Base-by-base conservation (phyloP, 2,113 vertebrate species). In the Condylura cristata region DNA sequence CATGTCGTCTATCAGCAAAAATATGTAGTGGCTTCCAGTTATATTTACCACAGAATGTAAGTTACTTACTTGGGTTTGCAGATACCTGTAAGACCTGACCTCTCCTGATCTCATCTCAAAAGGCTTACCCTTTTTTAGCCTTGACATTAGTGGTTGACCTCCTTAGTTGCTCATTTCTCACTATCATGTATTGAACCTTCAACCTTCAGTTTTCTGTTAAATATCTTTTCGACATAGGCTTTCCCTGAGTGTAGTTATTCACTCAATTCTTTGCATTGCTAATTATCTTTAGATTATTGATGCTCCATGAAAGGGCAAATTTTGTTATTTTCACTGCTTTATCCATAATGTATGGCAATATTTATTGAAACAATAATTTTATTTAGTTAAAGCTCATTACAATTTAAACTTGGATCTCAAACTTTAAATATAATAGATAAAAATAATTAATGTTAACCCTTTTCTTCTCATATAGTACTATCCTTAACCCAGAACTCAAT, bases 291-390 rank as follows among this genome's bases (percentile, higher is more conserved):
- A 83, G 1, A 90, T 65, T 44, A 6, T 53, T n/a, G n/a, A 75
- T 58, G 24, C 22, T 90, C n/a, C 53, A 5, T n/a, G 48, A 95
- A 30, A 83, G 37, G 61, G 2, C 17, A 24, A 39, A 30, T 75
- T 70, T 86, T 83, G n/a, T 91, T 24, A 61, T 87, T 39, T 17
- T 83, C 58, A 92, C 5, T 34, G 10, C 8, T 84, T 3, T 39
- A 28, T 90, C 18, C 20, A 10, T 68, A 39, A 39, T 86, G 80
- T n/a, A 18, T 93, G 22, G 18, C 37, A 79, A 65, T 4, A 79
- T 63, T 95, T 82, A 51, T 56, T 86, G 24, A 65, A 86, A 92
- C 37, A 91, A 51, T 90, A 68, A 85, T 68, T 88, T 94, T 86
- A 83, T 84, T 66, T 94, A 93, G 11, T 74, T 68, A 89, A 63